A percentile compares a stretch with the other conserved stretches of the same genome.
Evolutionary conservation across 2,113 vertebrate genomes (phyloP).

Genomic region (Prolemur simus): DNA sequence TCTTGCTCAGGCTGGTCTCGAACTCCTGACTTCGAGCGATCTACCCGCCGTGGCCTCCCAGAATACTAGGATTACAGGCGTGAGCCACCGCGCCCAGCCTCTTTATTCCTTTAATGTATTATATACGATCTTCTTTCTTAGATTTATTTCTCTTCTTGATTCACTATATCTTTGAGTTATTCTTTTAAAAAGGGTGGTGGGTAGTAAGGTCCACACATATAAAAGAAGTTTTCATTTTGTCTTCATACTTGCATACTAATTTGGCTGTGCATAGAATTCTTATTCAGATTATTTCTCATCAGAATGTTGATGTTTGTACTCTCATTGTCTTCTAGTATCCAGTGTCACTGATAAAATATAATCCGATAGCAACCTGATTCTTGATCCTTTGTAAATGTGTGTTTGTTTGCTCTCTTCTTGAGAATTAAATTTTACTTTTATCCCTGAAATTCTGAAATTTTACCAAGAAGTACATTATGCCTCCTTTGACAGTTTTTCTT

Average conservation of each 20-base stretch:
- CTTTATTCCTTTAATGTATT: neutral
- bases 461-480: neutral
- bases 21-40: too few relatives aligned
- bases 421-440: constrained; percentile 4
- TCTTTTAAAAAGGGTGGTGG: neutral
- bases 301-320: neutral
- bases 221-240: neutral
- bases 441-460: constrained; percentile 13
- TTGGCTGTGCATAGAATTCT: neutral
- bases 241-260: neutral
- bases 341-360: neutral
- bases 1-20: too few relatives aligned
- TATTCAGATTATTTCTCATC: neutral
- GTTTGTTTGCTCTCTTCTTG: neutral
- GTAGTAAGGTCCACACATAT: neutral
- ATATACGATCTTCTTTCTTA: neutral
- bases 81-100: too few relatives aligned
- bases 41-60: too few relatives aligned
- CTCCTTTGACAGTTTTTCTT: neutral
- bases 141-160: neutral
- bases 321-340: neutral
- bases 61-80: too few relatives aligned
- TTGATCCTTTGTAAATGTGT: neutral
- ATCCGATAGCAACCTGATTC: neutral
- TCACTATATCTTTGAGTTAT: neutral